phyloP scores from a whole-genome alignment of 2,113 vertebrate genomes.

The Saguinus imperator region DNA sequence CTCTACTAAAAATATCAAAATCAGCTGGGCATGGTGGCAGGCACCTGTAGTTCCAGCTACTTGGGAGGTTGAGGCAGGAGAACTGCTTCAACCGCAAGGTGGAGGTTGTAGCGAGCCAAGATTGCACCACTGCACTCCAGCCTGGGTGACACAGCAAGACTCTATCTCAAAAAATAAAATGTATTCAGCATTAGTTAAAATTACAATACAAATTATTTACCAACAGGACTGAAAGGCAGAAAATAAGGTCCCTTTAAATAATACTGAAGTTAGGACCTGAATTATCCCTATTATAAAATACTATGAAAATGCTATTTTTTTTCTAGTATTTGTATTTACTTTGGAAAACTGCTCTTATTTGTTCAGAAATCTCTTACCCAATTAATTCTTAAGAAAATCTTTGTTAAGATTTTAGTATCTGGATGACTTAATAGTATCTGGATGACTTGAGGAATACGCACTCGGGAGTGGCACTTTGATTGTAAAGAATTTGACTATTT shows the following conservation, averaged over 20 bases:
- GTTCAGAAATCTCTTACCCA: conserved; percentile 12
- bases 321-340: conserved; percentile 26
- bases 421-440: background rate
- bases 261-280: background rate
- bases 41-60: no score
- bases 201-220: background rate
- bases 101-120: no score
- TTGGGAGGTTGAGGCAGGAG: no score
- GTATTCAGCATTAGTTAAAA: background rate
- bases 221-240: background rate
- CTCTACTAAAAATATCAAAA: no score
- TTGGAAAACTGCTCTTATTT: background rate
- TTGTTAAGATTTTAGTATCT: background rate
- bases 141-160: no score
- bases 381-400: conserved; percentile 11
- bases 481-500: background rate
- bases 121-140: no score
- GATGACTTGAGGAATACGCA: background rate
- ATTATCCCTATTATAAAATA: background rate
- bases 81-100: no score
- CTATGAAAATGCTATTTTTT: background rate
- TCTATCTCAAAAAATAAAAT: no score
- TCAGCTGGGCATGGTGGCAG: no score
- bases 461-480: background rate
- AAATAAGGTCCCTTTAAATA: background rate